Base-by-base conservation (phyloP, 2,888 invertebrate genomes). In the Cosmia pyralina region DNA sequence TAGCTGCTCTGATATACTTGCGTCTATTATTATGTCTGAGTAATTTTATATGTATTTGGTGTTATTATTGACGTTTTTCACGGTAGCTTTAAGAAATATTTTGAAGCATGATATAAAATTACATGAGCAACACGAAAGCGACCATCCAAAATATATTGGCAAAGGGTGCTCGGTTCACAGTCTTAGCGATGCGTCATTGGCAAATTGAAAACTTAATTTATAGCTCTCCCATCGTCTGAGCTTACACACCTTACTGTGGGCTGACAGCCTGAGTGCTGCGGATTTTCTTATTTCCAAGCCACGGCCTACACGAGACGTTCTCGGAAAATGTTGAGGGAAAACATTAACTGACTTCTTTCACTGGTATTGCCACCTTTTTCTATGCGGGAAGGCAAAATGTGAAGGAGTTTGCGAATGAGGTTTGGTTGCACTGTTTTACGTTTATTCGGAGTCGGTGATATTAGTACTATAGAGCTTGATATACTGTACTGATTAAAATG, bases 161-260 rank as follows among this genome's bases (percentile, higher is more conserved):
- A 79, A 84, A 84, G 82, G 84, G 74, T 79, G 81, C 82, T 83
- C 83, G 79, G 79, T 85, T 82, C 79, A 72, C 85, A 88, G 90
- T 89, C 91, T 92, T 90, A 90, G 90, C 90, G 89, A 91, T 91
- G 90, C 91, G 93, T 93, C 93, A 93, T 93, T 93, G 93, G 93
- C 89, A 93, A 93, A 93, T 93, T 93, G 93, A 92, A 93, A 93
- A 93, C 89, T 90, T 92, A 93, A 93, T 93, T 93, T 93, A 93
- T 92, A 88, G 91, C 88, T 88, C 89, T 90, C 88, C 87, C 89
- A 90, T 89, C 90, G 90, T 88, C 87, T 90, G 90, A 91, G 93
- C 92, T 92, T 92, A 92, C 88, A 87, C 89, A 91, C 92, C 91
- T 91, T 92, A 91, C 90, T 86, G 86, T 84, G 57, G 83, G 86